Evolutionary conservation across 2,888 invertebrate species (phyloP), one percentile per base, ranked within the genome.

Genomic region (Lamproptera curius): DNA sequence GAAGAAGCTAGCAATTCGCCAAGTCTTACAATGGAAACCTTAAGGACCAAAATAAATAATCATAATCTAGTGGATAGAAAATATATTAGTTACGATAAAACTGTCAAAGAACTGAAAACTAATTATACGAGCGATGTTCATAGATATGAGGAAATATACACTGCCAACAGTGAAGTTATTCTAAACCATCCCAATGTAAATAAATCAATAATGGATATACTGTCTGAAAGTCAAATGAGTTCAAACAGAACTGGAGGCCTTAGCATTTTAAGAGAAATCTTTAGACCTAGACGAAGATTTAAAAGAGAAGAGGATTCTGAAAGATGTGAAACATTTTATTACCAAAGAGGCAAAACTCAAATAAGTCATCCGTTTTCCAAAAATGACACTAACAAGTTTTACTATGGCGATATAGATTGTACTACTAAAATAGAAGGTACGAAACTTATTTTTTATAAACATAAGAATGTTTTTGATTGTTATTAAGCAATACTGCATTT

Each of bases 371-470:
- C 86, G 0, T 70, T 74, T 41, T 46, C 62, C 0, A 70, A 65
- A 16, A 65, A 63, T 38, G 65, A 57, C 1, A 70, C 61, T 8
- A 57, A 57, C 15, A 55, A 56, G 10, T 61, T 62, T 16, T 85
- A 85, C 43, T 72, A 68, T n/a, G 79, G 72, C 33, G 69, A 73
- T 33, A 59, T 67, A 6, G 65, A 77, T 44, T 86, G 86, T 46
- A 74, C 74, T 1, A 73, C 75, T 8, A 67, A 73, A 42, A 73
- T 86, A 28, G 64, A 61, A 56, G 81, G 85, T 85, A n/a, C n/a
- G n/a, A n/a, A n/a, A n/a, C n/a, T n/a, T n/a, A n/a, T n/a, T n/a
- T n/a, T n/a, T n/a, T n/a, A n/a, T n/a, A n/a, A n/a, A n/a, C n/a
- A n/a, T n/a, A n/a, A n/a, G n/a, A n/a, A n/a, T n/a, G n/a, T 23